A percentile compares a stretch with the other conserved stretches of the same genome.
phyloP scores from a whole-genome alignment of 2,888 invertebrate genomes.

The Orgyia antiqua region DNA sequence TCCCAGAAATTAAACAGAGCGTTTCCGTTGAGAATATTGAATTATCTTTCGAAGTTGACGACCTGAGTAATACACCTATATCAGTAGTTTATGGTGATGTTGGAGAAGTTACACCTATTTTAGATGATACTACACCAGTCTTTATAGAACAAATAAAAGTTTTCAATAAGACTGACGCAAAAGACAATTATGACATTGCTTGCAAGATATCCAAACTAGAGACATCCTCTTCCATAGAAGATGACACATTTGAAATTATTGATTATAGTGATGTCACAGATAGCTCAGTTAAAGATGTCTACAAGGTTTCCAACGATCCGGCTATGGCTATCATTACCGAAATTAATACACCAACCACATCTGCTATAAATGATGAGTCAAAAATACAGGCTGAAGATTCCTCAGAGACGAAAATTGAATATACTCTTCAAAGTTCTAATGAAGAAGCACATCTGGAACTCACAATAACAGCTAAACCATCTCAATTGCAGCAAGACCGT shows the following conservation, averaged over 20 bases:
- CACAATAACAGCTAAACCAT: slow-evolving; percentile 3
- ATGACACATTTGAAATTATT: slow-evolving; percentile 29
- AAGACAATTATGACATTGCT: background rate
- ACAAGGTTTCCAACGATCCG: background rate
- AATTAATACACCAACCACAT: background rate
- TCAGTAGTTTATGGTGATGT: slow-evolving; percentile 32
- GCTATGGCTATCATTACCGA: background rate
- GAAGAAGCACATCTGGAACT: slow-evolving; percentile 21
- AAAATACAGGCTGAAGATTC: background rate
- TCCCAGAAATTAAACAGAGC: slow-evolving; percentile 5
- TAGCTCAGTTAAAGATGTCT: slow-evolving; percentile 1
- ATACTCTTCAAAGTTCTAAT: slow-evolving; percentile 12
- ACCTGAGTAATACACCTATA: slow-evolving; percentile 40
- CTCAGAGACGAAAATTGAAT: slow-evolving; percentile 7
- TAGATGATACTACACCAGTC: slow-evolving; percentile 7
- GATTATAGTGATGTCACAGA: slow-evolving; percentile 20
- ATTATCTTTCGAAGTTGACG: slow-evolving; percentile 42
- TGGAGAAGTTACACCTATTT: slow-evolving; percentile 17
- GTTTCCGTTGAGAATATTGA: slow-evolving; percentile 23
- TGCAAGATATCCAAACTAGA: slow-evolving; percentile 4
- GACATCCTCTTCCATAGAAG: slow-evolving; percentile 7
- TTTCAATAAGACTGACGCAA: background rate
- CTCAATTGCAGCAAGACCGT: slow-evolving; percentile 7
- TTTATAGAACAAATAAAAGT: slow-evolving; percentile 7
- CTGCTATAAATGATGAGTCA: slow-evolving; percentile 2